Percentiles rank a stretch among this genome's conserved stretches.
These are phyloP conservation scores for Cephus pulcher DNA, from an alignment of 2,888 invertebrate species.

Conservation along the genomic window DNA sequence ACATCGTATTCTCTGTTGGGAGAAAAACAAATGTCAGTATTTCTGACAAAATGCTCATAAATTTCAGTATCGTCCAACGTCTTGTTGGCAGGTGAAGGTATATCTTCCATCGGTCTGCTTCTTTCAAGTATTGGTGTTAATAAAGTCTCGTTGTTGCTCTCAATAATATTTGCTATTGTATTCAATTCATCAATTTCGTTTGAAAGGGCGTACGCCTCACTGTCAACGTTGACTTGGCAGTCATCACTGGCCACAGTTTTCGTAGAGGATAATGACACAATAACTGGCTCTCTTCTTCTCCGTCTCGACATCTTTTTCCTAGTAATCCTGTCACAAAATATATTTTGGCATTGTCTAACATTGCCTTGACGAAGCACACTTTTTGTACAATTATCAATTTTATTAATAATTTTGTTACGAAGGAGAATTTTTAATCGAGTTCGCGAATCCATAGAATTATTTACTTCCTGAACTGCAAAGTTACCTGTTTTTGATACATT, in stretches of 20 bases:
- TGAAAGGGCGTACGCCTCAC: neutral
- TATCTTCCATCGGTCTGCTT: neutral
- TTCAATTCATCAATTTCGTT: neutral
- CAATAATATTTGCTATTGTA: neutral
- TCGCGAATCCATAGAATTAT: neutral
- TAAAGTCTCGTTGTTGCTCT: neutral
- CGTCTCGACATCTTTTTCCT: neutral
- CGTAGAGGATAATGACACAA: neutral
- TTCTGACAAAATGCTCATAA: neutral
- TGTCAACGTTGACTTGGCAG: neutral
- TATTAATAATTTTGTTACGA: neutral
- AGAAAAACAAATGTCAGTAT: neutral
- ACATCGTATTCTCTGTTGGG: constrained; percentile 31
- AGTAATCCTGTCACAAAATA: neutral
- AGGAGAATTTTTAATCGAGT: constrained; percentile 3
- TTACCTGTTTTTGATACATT: neutral
- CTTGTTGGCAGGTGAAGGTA: neutral
- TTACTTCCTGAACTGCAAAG: neutral
- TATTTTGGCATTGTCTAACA: neutral
- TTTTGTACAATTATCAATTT: neutral
- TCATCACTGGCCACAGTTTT: neutral
- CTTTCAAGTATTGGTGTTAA: neutral
- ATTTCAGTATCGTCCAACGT: neutral
- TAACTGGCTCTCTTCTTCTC: neutral
- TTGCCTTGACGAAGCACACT: neutral